These are phyloP conservation scores for Watersipora subatra DNA, from an alignment of 1,140 invertebrate species.

Conservation along the genomic window DNA sequence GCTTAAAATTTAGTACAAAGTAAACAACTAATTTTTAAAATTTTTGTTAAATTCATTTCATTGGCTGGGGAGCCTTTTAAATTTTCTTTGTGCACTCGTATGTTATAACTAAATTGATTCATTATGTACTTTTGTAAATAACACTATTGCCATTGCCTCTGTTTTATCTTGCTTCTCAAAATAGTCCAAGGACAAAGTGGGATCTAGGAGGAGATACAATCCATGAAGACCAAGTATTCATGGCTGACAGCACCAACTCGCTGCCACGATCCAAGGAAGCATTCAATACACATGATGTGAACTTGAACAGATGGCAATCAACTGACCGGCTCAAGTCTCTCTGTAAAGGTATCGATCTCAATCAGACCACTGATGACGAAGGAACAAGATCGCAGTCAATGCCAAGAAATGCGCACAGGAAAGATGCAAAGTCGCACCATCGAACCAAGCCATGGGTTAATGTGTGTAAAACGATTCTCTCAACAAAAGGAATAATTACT, in stretches of 20 bases:
- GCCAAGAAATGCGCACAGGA: neutral
- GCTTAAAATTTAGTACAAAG: too few species aligned
- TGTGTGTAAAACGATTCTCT: neutral
- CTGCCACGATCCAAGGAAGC: neutral
- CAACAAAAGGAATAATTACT: neutral
- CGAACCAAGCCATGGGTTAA: neutral
- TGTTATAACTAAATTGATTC: too few species aligned
- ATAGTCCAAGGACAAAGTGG: neutral
- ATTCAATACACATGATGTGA: neutral
- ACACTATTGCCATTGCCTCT: too few species aligned
- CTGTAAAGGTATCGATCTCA: neutral
- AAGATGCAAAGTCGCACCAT: neutral
- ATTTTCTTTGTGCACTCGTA: too few species aligned
- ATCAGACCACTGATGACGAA: neutral
- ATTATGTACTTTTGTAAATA: too few species aligned
- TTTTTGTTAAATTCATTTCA: too few species aligned
- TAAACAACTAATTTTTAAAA: too few species aligned
- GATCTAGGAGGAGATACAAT: neutral
- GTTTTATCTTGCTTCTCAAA: too few species aligned
- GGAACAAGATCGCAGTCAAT: neutral
- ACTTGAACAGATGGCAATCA: neutral
- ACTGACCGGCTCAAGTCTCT: neutral
- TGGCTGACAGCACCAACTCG: neutral
- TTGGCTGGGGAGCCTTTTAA: too few species aligned
- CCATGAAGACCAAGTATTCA: neutral